Base-by-base conservation (phyloP, 2,113 vertebrate species). In the Ictalurus furcatus region DNA sequence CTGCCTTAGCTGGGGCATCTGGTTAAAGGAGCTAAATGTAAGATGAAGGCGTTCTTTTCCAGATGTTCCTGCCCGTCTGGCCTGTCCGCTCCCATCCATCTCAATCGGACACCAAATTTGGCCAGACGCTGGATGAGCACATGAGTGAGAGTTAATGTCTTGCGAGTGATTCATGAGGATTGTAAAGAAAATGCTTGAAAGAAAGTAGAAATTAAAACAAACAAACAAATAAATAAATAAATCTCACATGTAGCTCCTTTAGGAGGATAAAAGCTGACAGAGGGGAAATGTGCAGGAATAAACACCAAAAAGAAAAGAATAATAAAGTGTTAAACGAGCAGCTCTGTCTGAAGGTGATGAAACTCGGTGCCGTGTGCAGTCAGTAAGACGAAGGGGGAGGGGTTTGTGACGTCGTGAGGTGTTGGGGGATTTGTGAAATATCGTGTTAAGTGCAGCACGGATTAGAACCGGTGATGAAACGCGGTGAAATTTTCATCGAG, bases 191-290 rank as follows among this genome's bases (percentile, higher is more conserved):
- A 76, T 44, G 54, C 11, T 78, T n/a, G 9, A 86, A 61, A 48
- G 6, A 63, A 73, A 69, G 25, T 7, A 48, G 6, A 48, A 48
- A 48, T 48, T 48, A 48, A 44, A 44, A 48, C 44, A 48, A 48
- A 48, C 44, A 48, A 48, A 48, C 8, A 52, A 52, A 9, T 0
- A 34, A 30, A 54, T 1, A 63, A 87, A 52, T 52, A 52, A 58
- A 74, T 87, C 85, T 87, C 73, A 87, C 85, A 87, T 87, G 85
- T 87, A 87, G 85, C 85, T 87, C 85, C 85, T 87, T 87, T 61
- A 78, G 85, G 85, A 87, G 85, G 69, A 78, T 76, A 76, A 56
- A 56, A 56, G 30, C 25, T 19, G 30, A 86, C 25, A 16, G n/a
- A 74, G 12, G 69, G 30, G 40, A 23, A 16, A 37, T 40, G 54